Evolutionary conservation across 2,797 vertebrate species (phyloP).

Genomic region (Typhlichthys subterraneus): DNA sequence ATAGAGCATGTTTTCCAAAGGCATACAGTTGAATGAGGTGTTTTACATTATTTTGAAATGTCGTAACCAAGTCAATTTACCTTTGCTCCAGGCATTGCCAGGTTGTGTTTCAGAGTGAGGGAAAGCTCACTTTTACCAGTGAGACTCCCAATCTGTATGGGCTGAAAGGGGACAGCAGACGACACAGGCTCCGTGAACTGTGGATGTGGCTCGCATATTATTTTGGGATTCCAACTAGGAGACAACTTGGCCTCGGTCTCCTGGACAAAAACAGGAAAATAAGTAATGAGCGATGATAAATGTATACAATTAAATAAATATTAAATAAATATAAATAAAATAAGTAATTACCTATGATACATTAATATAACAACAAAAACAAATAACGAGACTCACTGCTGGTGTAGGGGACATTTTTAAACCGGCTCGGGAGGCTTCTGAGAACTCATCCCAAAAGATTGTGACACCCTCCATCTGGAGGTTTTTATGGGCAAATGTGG

Average conservation of each 20-base stretch:
- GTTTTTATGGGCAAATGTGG: slow-evolving; percentile 93
- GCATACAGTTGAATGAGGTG: not conserved
- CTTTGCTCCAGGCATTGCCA: slow-evolving; percentile 95
- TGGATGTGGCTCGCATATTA: slow-evolving; percentile 95
- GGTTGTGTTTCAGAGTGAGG: slow-evolving; percentile 93
- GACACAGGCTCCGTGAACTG: slow-evolving; percentile 90
- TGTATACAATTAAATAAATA: not conserved
- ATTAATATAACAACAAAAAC: not conserved
- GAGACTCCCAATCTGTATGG: slow-evolving; percentile 90
- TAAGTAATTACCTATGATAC: not conserved
- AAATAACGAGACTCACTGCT: slow-evolving; percentile 74
- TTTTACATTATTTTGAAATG: not conserved
- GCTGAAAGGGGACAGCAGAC: slow-evolving; percentile 85
- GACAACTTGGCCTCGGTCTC: slow-evolving; percentile 96
- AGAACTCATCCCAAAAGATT: slow-evolving; percentile 96
- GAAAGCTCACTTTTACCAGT: slow-evolving; percentile 89
- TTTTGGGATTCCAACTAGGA: slow-evolving; percentile 98
- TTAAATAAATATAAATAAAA: not conserved
- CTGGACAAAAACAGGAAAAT: slow-evolving; percentile 63
- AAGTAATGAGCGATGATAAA: not conserved
- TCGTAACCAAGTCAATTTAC: slow-evolving; percentile 57
- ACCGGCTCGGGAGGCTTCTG: slow-evolving; percentile 85
- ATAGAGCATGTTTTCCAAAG: not conserved
- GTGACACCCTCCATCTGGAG: slow-evolving; percentile 90
- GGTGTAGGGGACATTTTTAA: slow-evolving; percentile 87